Conservation (phyloP, 2,888 invertebrate genomes). For the Lagria hirta region DNA sequence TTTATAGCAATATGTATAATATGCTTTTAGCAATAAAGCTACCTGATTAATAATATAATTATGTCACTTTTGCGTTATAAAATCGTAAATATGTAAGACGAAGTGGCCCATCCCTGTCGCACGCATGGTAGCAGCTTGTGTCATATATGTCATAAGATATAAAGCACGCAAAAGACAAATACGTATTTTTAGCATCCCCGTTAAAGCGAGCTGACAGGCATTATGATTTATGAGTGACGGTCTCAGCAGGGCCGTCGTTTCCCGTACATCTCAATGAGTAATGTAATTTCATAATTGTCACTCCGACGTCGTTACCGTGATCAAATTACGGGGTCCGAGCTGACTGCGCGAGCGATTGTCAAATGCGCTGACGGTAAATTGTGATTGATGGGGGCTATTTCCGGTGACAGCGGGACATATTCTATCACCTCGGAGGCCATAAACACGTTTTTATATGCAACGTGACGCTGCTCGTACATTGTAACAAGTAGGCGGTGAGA, state of each 20-base stretch:
- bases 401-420: slow-evolving; percentile 50
- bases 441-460: slow-evolving; percentile 53
- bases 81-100: too few relatives aligned
- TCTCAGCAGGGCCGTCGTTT: slow-evolving; percentile 44
- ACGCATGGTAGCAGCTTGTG: too few relatives aligned
- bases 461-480: slow-evolving; percentile 48
- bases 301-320: slow-evolving; percentile 49
- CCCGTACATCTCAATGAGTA: slow-evolving; percentile 52
- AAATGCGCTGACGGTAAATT: slow-evolving; percentile 44
- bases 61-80: too few relatives aligned
- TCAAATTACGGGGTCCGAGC: slow-evolving; percentile 45
- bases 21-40: too few relatives aligned
- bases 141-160: slow-evolving; percentile 48
- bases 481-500: slow-evolving; percentile 51
- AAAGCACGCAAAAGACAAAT: slow-evolving; percentile 48
- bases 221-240: slow-evolving; percentile 51
- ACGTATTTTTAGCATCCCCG: slow-evolving; percentile 47
- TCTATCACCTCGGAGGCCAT: slow-evolving; percentile 50
- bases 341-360: slow-evolving; percentile 37
- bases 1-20: too few relatives aligned
- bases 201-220: slow-evolving; percentile 47
- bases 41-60: too few relatives aligned
- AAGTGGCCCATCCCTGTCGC: too few relatives aligned
- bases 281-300: slow-evolving; percentile 55
- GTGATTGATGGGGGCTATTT: slow-evolving; percentile 53